Conservation (phyloP, 2,888 invertebrate genomes). For the Habrosyne pyritoides region DNA sequence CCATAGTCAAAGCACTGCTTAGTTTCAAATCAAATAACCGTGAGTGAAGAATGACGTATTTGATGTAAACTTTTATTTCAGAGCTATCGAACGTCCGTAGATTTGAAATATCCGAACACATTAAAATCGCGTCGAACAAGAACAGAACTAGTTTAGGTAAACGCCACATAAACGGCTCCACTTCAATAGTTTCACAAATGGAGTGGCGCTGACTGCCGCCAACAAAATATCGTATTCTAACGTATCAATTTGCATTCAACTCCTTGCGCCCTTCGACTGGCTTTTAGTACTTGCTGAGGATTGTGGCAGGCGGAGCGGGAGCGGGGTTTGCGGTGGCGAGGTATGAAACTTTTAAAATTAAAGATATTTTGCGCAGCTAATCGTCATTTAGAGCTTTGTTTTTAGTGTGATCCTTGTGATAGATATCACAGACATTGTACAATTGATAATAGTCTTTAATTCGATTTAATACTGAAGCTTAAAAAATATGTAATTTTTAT, state of each 20-base stretch:
- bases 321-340: neutral
- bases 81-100: neutral
- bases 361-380: too few relatives aligned
- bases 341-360: too few relatives aligned
- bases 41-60: too few relatives aligned
- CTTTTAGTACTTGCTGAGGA: slow-evolving; percentile 11
- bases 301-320: neutral
- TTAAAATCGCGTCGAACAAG: neutral
- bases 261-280: slow-evolving; percentile 13
- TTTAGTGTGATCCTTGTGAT: too few relatives aligned
- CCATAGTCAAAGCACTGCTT: too few relatives aligned
- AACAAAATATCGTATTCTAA: slow-evolving; percentile 9
- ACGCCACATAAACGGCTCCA: neutral
- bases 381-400: too few relatives aligned
- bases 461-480: too few relatives aligned
- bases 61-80: too few relatives aligned
- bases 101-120: neutral
- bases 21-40: too few relatives aligned
- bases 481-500: too few relatives aligned
- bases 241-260: slow-evolving; percentile 24
- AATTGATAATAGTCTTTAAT: too few relatives aligned
- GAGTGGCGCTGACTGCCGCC: slow-evolving; percentile 3
- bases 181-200: neutral
- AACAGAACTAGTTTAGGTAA: neutral
- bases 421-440: too few relatives aligned